Evolutionary conservation across 2,888 invertebrate genomes (phyloP).

Genomic region (Electrophaes corylata): DNA sequence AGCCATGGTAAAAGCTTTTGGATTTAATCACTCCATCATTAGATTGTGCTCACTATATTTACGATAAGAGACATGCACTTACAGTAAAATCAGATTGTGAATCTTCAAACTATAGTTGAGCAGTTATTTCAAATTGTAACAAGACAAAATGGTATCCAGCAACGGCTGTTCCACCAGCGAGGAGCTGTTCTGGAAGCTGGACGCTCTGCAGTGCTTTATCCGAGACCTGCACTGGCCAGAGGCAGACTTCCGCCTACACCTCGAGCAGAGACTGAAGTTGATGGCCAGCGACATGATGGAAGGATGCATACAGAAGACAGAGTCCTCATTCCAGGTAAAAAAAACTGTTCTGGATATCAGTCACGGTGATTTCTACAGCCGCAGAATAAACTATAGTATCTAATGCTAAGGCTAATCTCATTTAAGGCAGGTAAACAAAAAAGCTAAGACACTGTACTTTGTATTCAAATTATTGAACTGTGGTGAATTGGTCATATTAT

Average conservation of each 20-base stretch:
- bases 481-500: no score
- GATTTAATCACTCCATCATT: no score
- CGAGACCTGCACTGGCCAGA: constrained; percentile 99
- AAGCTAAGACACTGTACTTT: no score
- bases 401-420: no score
- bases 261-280: constrained; percentile 97
- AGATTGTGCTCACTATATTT: no score
- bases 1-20: no score
- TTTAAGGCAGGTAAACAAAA: no score
- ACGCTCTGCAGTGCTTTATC: constrained; percentile 98
- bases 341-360: no score
- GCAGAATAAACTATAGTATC: not conserved
- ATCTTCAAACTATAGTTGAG: not conserved
- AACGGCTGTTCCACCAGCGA: constrained; percentile 99
- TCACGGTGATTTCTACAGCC: no score
- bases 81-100: no score
- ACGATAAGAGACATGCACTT: no score
- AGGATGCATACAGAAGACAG: constrained; percentile 96
- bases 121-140: not conserved
- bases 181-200: constrained; percentile 99
- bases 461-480: no score
- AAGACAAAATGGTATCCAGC: constrained; percentile 65
- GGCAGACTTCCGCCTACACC: constrained; percentile 97
- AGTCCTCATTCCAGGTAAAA: constrained; percentile 89
- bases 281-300: constrained; percentile 99